Evolutionary conservation across 2,113 vertebrate genomes (phyloP).

Genomic region (Saguinus midas): DNA sequence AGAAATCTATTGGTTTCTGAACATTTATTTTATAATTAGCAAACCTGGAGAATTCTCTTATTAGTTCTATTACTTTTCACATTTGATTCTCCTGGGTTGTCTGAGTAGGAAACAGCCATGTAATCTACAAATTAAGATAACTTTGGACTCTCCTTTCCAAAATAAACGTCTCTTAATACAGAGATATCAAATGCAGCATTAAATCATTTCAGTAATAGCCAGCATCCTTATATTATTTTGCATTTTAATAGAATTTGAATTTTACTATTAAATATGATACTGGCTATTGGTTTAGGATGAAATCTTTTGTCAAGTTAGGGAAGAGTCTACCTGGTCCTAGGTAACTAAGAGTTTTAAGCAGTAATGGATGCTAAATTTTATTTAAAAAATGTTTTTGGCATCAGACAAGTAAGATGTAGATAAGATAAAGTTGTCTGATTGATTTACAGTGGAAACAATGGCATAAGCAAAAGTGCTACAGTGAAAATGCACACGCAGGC

Average conservation of each 20-base stretch:
- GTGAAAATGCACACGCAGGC: neutral
- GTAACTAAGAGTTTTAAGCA: neutral
- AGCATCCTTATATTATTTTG: neutral
- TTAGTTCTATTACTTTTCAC: neutral
- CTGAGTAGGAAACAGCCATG: neutral
- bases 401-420: neutral
- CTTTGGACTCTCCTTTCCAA: neutral
- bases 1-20: neutral
- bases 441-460: neutral
- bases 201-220: neutral
- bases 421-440: neutral
- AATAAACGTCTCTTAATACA: neutral
- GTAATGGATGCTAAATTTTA: neutral
- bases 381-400: neutral
- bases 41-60: neutral
- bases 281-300: neutral
- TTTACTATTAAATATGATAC: neutral
- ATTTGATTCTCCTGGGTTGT: neutral
- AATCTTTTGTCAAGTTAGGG: neutral
- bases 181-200: neutral
- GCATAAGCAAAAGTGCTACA: neutral
- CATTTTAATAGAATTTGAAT: conserved; percentile 3
- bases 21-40: conserved; percentile 4
- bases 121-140: neutral
- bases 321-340: neutral